These are phyloP conservation scores for Siniperca knerii DNA, from an alignment of 2,113 vertebrate species.

Conservation along the genomic window DNA sequence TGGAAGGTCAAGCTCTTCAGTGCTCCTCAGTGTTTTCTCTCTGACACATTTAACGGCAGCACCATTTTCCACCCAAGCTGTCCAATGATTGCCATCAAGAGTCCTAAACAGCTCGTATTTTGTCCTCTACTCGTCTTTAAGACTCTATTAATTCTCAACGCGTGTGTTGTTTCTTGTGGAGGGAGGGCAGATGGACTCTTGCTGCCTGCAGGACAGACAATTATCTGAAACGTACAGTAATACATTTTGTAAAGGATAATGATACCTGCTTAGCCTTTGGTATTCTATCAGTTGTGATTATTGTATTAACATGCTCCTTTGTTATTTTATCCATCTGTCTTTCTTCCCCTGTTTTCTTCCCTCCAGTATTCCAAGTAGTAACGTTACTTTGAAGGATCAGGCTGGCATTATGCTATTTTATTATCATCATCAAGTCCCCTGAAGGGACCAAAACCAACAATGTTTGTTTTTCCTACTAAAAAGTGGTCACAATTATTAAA, in stretches of 20 bases:
- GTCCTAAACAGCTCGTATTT: constrained; percentile 7
- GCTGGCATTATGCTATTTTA: neutral
- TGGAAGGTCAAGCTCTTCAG: constrained; percentile 40
- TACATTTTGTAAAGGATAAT: neutral
- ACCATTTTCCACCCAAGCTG: constrained; percentile 53
- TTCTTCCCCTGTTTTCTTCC: neutral
- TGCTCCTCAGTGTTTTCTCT: constrained; percentile 35
- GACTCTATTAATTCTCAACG: neutral
- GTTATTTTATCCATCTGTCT: neutral
- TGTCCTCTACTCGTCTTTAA: constrained; percentile 22
- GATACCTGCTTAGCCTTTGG: neutral
- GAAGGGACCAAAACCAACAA: no score
- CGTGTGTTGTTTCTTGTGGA: neutral
- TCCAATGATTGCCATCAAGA: constrained; percentile 48
- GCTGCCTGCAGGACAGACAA: neutral
- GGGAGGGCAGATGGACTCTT: neutral
- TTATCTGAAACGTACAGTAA: neutral
- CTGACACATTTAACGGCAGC: constrained; percentile 26
- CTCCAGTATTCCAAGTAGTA: neutral
- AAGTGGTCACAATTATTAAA: no score
- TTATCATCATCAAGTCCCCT: no score
- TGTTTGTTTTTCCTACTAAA: no score
- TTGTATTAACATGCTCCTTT: neutral
- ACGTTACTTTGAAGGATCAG: neutral
- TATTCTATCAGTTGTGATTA: neutral